Evolutionary conservation across 2,797 vertebrate species (phyloP).

Genomic region (Atherinosoma microstoma): DNA sequence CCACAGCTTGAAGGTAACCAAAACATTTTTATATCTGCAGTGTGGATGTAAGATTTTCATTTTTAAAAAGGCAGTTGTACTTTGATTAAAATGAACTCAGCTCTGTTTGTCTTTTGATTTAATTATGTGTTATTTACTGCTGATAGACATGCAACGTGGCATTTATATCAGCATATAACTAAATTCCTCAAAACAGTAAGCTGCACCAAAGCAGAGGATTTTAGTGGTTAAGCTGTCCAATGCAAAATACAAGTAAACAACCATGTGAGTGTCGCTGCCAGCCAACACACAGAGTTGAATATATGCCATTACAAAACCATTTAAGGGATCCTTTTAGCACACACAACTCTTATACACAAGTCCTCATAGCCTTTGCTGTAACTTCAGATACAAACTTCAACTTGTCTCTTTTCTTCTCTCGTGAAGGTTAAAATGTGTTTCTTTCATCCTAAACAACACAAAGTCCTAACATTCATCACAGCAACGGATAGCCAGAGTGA

Average conservation of each 20-base stretch:
- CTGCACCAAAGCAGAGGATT: background rate
- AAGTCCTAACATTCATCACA: background rate
- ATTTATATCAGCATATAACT: background rate
- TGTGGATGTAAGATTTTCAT: too few relatives aligned
- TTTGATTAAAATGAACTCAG: too few relatives aligned
- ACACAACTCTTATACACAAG: too few relatives aligned
- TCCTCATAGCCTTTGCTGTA: too few relatives aligned
- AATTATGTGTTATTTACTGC: background rate
- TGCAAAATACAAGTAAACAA: background rate
- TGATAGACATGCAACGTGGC: background rate
- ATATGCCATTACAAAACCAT: background rate
- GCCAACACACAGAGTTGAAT: too few relatives aligned
- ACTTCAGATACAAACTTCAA: background rate
- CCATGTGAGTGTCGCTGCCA: background rate
- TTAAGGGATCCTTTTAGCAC: background rate
- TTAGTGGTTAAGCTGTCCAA: background rate
- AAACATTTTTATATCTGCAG: too few relatives aligned
- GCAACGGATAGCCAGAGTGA: constrained; percentile 8
- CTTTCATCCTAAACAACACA: background rate
- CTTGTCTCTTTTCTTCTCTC: background rate
- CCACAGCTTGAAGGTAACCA: too few relatives aligned
- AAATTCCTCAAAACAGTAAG: background rate
- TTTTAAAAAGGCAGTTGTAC: too few relatives aligned
- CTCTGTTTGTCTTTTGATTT: background rate
- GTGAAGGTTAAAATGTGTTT: constrained; percentile 15